Base-by-base conservation (phyloP, 1,140 invertebrate species). In the Drosophila neocordata region DNA sequence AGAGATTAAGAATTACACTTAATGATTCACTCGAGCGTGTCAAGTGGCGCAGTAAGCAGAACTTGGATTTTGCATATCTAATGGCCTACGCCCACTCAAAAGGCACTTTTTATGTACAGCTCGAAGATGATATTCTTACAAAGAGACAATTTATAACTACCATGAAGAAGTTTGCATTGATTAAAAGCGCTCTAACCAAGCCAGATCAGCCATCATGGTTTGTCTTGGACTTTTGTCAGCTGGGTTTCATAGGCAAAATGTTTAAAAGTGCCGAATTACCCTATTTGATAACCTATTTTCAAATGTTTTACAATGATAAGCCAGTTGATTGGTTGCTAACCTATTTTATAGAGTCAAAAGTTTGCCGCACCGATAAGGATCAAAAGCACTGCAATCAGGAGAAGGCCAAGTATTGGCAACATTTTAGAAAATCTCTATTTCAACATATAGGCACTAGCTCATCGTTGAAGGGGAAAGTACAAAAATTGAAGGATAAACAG, bases 301-400 rank as follows among this genome's bases (percentile, higher is more conserved):
- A 99, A 79, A 97, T 93, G 90, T 91, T 91, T 20, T 96, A 98
- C 92, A 97, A 96, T 88, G 97, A 99, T 88, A 98, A 99, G 92
- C 98, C 98, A 0, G 97, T 99, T 0, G 98, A 99, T 91, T 99
- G 98, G 98, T 92, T 99, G 1, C 92, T 99, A 5, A 97, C 98
- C 75, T 95, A 98, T 92, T 95, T 98, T 59, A 95, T 99, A 31
- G 95, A 96, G 68, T 97, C 98, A 0, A 97, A 97, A 93, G 95
- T 97, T 18, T 99, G 98, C 91, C 95, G 95, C 73, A 95, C 96
- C 58, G 96, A 97, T 77, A 96, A 96, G 91, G 95, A 96, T 91
- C 93, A 98, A 96, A 97, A 97, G 94, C 95, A 96, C 89, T 99
- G 98, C 90, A 95, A 95, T 84, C 94, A 94, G 80, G 95, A 95